These are phyloP conservation scores for Heliconius hortense DNA, from an alignment of 2,888 invertebrate genomes.

Conservation along the genomic window DNA sequence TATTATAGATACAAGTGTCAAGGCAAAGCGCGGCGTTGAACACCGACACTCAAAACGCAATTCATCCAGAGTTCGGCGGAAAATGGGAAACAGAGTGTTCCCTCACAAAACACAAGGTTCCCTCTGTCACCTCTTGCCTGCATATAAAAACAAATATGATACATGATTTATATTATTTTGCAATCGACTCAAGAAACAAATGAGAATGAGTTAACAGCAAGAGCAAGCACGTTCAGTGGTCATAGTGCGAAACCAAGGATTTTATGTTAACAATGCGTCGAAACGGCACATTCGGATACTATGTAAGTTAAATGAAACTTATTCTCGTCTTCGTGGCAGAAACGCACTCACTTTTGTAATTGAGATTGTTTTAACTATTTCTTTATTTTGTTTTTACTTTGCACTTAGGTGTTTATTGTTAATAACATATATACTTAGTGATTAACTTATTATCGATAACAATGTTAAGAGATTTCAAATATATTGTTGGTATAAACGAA, in stretches of 20 bases:
- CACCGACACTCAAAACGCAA: no score
- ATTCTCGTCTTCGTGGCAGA: conserved; percentile 56
- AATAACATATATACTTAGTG: neutral
- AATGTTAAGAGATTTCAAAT: neutral
- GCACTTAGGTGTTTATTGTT: neutral
- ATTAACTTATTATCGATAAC: neutral
- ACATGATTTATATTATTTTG: conserved; percentile 23
- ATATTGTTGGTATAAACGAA: no score
- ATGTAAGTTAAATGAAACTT: conserved; percentile 61
- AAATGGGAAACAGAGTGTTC: no score
- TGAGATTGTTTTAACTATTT: conserved; percentile 57
- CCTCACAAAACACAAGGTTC: no score
- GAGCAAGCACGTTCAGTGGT: conserved; percentile 62
- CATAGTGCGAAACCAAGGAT: conserved; percentile 69
- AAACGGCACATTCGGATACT: conserved; percentile 51
- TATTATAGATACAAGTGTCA: no score
- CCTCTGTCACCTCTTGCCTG: no score
- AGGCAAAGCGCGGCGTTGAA: no score
- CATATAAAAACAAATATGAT: neutral
- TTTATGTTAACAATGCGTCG: conserved; percentile 63
- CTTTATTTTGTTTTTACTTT: neutral
- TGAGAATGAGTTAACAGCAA: conserved; percentile 52
- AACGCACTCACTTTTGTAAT: conserved; percentile 68
- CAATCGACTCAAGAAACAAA: conserved; percentile 53
- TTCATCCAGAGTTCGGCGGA: no score